Percentiles rank a stretch among this genome's conserved stretches.
Evolutionary conservation across 2,888 invertebrate species (phyloP).

Genomic region (Cremastinae sp.): DNA sequence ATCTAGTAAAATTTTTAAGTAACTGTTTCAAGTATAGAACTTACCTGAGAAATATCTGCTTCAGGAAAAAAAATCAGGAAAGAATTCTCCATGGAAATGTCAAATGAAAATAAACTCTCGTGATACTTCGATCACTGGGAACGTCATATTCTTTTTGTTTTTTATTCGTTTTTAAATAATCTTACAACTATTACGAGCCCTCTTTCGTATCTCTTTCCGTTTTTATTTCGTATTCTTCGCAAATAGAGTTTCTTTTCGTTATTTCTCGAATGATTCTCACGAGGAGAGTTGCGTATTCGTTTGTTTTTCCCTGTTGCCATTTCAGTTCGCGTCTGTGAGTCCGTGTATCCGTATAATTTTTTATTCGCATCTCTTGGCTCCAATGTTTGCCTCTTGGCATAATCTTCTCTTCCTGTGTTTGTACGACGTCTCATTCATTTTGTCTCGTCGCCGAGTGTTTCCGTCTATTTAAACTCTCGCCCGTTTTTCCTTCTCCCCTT

Average conservation of each 20-base stretch:
- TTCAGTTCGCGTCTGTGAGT: conserved; percentile 37
- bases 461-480: conserved; percentile 49
- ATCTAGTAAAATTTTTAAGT: no score
- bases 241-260: conserved; percentile 18
- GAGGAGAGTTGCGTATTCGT: conserved; percentile 56
- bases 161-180: conserved; percentile 79
- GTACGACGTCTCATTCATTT: conserved; percentile 47
- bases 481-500: conserved; percentile 8
- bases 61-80: neutral
- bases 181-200: conserved; percentile 73
- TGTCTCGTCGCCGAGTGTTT: conserved; percentile 60
- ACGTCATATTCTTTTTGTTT: conserved; percentile 64
- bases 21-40: no score
- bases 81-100: neutral
- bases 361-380: neutral
- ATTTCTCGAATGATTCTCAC: conserved; percentile 45
- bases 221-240: conserved; percentile 14
- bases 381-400: conserved; percentile 27
- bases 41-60: no score
- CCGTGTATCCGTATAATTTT: conserved; percentile 15
- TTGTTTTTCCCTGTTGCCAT: conserved; percentile 17
- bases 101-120: conserved; percentile 55
- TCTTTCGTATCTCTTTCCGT: conserved; percentile 39
- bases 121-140: conserved; percentile 71
- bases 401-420: conserved; percentile 39